These are phyloP conservation scores for Oenanthe oenanthe DNA, from an alignment of 2,113 vertebrate species.

Conservation along the genomic window DNA sequence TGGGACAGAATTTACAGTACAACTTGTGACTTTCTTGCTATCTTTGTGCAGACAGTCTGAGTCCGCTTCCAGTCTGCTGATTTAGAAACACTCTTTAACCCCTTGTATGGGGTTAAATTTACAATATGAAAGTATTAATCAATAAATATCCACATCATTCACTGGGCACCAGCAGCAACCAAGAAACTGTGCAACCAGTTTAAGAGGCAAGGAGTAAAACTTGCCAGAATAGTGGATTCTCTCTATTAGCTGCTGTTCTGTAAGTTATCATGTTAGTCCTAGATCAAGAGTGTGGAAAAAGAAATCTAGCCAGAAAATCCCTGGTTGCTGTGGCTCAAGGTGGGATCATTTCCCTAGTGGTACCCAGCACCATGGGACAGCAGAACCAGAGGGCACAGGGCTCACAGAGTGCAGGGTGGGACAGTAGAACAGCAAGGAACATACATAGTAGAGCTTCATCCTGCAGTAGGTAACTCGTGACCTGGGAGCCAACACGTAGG, in stretches of 20 bases:
- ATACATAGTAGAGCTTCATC: not conserved
- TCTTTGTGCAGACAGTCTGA: not conserved
- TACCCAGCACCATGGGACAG: not conserved
- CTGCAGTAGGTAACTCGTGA: not conserved
- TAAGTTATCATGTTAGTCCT: not conserved
- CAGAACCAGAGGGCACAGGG: not conserved
- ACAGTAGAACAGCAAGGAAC: not conserved
- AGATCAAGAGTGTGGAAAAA: not conserved
- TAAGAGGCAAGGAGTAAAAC: not conserved
- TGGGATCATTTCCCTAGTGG: rapidly evolving
- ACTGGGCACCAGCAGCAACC: not conserved
- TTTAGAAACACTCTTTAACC: not conserved
- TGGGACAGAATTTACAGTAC: not conserved
- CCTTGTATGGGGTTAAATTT: not conserved
- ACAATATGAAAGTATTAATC: not conserved
- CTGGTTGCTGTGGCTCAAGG: not conserved
- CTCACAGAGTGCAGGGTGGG: not conserved
- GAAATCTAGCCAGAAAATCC: not conserved
- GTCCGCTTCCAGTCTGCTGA: not conserved
- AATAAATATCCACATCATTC: not conserved
- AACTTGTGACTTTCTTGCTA: not conserved
- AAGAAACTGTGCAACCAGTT: not conserved
- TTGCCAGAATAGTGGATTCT: not conserved
- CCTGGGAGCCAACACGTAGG: not conserved
- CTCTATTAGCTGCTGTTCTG: not conserved